phyloP scores from a whole-genome alignment of 2,113 vertebrate species.

The Ctenodactylus gundi region DNA sequence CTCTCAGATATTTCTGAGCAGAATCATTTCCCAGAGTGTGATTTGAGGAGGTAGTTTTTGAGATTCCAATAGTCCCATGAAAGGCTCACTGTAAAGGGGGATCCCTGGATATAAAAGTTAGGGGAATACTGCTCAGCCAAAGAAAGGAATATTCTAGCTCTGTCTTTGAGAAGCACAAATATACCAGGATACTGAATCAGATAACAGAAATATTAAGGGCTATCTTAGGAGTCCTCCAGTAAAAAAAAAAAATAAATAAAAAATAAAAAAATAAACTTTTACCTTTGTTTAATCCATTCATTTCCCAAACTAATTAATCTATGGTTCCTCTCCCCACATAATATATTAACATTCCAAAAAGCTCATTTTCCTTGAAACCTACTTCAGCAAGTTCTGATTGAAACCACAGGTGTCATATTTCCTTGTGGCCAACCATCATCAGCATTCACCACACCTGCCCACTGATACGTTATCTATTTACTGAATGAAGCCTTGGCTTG shows the following conservation, averaged over 20 bases:
- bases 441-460: not conserved
- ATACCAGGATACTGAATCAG: constrained; percentile 17
- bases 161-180: constrained; percentile 20
- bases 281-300: constrained; percentile 59
- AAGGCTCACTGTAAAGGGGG: not conserved
- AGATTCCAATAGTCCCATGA: not conserved
- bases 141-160: not conserved
- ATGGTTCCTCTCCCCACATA: constrained; percentile 17
- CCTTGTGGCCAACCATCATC: not conserved
- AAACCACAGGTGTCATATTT: not conserved
- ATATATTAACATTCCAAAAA: constrained; percentile 66
- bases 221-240: constrained; percentile 49
- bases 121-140: not conserved
- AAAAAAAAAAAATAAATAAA: too few species aligned
- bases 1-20: not conserved
- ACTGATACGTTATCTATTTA: not conserved
- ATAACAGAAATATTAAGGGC: constrained; percentile 43
- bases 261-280: too few species aligned
- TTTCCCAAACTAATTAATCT: constrained; percentile 62
- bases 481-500: not conserved
- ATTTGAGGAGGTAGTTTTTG: not conserved
- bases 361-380: constrained; percentile 49
- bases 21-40: not conserved
- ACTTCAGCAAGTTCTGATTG: not conserved
- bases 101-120: not conserved